phyloP scores from a whole-genome alignment of 2,113 vertebrate species.

The Cephalopholis sonnerati region DNA sequence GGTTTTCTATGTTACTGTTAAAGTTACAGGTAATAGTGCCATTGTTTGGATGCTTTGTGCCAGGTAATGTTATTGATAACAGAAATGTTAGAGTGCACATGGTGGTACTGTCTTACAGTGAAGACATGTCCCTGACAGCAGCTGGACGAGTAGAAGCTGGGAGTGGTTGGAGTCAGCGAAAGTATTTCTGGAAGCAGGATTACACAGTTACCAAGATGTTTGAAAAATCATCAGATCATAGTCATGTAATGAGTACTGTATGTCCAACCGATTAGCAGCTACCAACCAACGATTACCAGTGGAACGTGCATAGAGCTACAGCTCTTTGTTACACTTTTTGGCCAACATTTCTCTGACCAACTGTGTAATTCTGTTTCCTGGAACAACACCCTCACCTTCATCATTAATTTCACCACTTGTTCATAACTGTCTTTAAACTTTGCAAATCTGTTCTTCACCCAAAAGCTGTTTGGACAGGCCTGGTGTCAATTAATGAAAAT shows the following conservation, averaged over 20 bases:
- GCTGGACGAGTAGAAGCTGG: constrained; percentile 38
- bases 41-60: constrained; percentile 17
- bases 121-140: constrained; percentile 21
- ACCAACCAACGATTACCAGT: background rate
- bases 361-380: constrained; percentile 38
- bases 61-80: constrained; percentile 41
- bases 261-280: background rate
- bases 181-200: constrained; percentile 49
- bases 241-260: background rate
- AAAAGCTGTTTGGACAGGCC: background rate
- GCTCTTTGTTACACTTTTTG: background rate
- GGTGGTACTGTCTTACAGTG: background rate
- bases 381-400: background rate
- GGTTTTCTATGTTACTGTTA: constrained; percentile 5
- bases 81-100: constrained; percentile 37
- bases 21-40: constrained; percentile 15
- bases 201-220: background rate
- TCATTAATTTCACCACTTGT: constrained; percentile 8
- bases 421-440: background rate
- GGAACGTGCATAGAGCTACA: background rate
- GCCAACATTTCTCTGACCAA: constrained; percentile 17
- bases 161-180: constrained; percentile 11
- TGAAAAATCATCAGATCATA: background rate
- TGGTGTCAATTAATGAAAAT: background rate
- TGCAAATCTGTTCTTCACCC: background rate